Percentiles rank a stretch among this genome's conserved stretches.
phyloP scores from a whole-genome alignment of 2,888 invertebrate genomes.

The Petrolisthes cinctipes region DNA sequence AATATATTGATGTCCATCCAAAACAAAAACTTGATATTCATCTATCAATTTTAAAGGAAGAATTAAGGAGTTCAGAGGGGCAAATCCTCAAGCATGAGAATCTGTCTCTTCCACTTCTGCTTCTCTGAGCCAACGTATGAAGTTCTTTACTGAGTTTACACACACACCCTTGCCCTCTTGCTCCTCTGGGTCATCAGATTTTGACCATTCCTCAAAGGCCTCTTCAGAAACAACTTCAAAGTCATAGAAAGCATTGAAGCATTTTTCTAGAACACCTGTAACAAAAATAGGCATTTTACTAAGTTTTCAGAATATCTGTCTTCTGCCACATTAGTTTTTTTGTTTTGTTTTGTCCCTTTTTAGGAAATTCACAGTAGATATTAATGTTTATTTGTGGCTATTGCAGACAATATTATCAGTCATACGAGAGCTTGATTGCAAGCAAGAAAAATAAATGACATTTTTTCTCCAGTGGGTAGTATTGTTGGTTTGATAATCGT shows the following conservation, averaged over 20 bases:
- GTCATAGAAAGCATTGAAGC: conserved; percentile 84
- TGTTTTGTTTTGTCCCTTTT: neutral
- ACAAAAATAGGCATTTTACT: conserved; percentile 66
- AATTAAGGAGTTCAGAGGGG: conserved; percentile 35
- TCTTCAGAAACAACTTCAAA: conserved; percentile 84
- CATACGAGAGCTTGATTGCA: neutral
- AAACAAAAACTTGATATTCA: conserved; percentile 34
- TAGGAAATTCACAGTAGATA: neutral
- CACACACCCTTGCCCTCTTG: conserved; percentile 86
- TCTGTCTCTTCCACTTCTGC: neutral
- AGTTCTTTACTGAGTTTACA: conserved; percentile 79
- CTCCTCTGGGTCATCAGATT: conserved; percentile 78
- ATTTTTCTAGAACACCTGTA: conserved; percentile 81
- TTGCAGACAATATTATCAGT: neutral
- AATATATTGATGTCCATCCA: conserved; percentile 29
- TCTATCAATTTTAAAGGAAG: conserved; percentile 35
- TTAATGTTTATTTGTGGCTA: neutral
- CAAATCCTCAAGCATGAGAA: conserved; percentile 28
- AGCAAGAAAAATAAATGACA: no score
- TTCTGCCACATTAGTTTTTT: no score
- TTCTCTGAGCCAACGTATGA: conserved; percentile 80
- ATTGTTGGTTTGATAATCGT: no score
- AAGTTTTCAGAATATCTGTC: no score
- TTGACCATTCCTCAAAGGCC: conserved; percentile 85
- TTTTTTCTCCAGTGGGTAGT: no score